phyloP scores from a whole-genome alignment of 1,140 invertebrate genomes.

The Camponotus pennsylvanicus region DNA sequence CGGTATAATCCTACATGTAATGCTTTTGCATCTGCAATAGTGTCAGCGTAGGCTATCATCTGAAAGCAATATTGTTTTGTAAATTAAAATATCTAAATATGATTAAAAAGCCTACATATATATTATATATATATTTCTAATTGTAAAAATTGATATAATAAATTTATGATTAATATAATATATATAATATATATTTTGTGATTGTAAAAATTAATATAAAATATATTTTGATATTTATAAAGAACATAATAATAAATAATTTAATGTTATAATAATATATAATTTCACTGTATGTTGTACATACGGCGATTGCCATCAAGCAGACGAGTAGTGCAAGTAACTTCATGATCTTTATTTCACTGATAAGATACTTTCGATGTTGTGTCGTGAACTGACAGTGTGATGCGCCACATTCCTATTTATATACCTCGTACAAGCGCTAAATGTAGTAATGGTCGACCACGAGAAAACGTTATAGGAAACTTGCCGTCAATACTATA shows the following conservation, averaged over 20 bases:
- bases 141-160: not conserved
- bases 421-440: not conserved
- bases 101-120: not conserved
- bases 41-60: not conserved
- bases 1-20: too few relatives aligned
- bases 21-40: not conserved
- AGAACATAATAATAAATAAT: too few relatives aligned
- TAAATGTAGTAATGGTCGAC: not conserved
- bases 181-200: too few relatives aligned
- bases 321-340: not conserved
- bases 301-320: conserved; percentile 1
- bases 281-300: not conserved
- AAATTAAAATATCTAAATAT: not conserved
- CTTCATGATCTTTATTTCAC: conserved; percentile 14
- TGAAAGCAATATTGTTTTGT: conserved; percentile 9
- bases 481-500: not conserved
- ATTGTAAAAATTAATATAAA: too few relatives aligned
- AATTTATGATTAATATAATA: too few relatives aligned
- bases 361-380: not conserved
- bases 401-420: not conserved
- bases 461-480: not conserved
- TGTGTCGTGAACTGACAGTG: not conserved
- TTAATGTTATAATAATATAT: not conserved
- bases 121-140: not conserved
- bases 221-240: too few relatives aligned